These are phyloP conservation scores for Drosophila willistoni DNA, from an alignment of 1,140 invertebrate species.

Conservation along the genomic window DNA sequence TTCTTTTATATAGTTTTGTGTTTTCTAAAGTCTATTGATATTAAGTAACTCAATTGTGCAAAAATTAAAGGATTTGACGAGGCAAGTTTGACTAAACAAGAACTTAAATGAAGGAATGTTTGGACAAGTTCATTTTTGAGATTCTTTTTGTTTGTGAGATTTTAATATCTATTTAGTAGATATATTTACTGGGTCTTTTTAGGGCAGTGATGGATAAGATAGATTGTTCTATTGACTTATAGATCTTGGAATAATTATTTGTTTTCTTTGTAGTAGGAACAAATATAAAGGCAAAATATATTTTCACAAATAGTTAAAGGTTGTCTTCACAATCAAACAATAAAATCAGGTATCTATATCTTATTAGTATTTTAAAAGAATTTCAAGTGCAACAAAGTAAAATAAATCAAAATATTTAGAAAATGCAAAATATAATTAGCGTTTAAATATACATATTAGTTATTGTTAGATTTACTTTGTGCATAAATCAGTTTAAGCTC, in stretches of 20 bases:
- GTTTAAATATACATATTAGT: conserved; percentile 9
- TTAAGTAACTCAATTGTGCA: neutral
- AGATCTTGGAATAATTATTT: too few relatives aligned
- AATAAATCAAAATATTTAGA: neutral
- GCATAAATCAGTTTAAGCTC: conserved; percentile 47
- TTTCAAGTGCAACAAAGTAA: neutral
- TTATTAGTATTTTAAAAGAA: neutral
- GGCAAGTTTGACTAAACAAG: neutral
- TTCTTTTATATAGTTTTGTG: too few relatives aligned
- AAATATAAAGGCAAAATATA: too few relatives aligned
- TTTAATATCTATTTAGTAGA: neutral
- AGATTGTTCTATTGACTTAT: neutral
- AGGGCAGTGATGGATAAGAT: neutral
- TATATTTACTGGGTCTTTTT: neutral
- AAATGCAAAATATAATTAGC: conserved; percentile 20
- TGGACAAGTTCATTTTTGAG: neutral
- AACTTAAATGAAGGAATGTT: neutral
- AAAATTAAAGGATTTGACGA: too few relatives aligned
- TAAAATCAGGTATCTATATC: too few relatives aligned
- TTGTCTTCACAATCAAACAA: too few relatives aligned
- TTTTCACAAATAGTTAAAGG: too few relatives aligned
- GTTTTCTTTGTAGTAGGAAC: too few relatives aligned
- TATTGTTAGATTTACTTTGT: conserved; percentile 24
- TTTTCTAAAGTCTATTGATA: neutral
- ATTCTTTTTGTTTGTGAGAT: neutral